Conservation (phyloP, 2,797 vertebrate species). For the Xiphorhynchus erythropygius region DNA sequence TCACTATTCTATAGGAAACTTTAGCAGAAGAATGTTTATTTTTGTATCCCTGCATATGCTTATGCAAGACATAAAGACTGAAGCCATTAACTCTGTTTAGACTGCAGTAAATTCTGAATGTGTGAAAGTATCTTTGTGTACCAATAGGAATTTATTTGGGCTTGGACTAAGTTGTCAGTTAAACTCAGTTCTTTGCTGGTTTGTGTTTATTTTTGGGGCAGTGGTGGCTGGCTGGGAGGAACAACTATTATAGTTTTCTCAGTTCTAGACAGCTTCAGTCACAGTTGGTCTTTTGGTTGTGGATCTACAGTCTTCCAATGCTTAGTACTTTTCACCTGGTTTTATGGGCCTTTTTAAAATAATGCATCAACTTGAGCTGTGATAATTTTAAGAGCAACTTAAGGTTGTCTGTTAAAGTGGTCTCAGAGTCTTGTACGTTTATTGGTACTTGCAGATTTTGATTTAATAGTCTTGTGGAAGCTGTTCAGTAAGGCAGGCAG, state of each 20-base stretch:
- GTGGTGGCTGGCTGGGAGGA: fast-evolving
- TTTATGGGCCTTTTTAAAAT: not conserved
- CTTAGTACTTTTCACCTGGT: not conserved
- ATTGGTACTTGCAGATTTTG: not conserved
- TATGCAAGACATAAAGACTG: not conserved
- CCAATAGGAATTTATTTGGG: not conserved
- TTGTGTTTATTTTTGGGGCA: fast-evolving
- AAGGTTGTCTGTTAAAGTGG: not conserved
- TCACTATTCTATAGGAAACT: not conserved
- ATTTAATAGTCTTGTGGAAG: not conserved
- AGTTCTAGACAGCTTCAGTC: not conserved
- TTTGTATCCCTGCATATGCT: not conserved
- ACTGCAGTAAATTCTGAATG: not conserved
- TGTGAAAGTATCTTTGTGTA: not conserved
- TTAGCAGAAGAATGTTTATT: not conserved
- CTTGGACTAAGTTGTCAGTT: not conserved
- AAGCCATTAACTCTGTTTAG: not conserved
- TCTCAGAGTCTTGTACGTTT: not conserved
- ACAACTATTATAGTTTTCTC: not conserved
- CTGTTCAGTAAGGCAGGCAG: not conserved
- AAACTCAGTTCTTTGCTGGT: not conserved
- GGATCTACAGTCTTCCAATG: not conserved
- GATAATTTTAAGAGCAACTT: not conserved
- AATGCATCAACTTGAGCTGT: not conserved
- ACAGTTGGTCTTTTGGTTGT: not conserved